phyloP scores from a whole-genome alignment of 2,888 invertebrate genomes.

The Polymixis flavicincta region DNA sequence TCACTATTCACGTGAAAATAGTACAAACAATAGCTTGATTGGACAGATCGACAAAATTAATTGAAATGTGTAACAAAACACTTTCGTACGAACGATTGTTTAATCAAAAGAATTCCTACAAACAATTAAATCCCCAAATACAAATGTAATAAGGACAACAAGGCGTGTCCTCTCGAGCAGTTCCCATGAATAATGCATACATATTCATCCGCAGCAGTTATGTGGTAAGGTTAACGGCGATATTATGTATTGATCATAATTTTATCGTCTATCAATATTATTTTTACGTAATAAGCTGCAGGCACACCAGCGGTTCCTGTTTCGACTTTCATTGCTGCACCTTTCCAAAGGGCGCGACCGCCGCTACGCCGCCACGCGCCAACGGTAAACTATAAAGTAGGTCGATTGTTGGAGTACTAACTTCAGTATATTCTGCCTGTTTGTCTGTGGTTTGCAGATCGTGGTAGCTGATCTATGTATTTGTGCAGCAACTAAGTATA shows the following conservation, averaged over 20 bases:
- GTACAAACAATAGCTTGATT: neutral
- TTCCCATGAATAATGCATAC: conserved; percentile 31
- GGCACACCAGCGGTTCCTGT: neutral
- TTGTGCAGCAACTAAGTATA: neutral
- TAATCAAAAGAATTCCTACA: neutral
- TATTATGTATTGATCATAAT: conserved; percentile 25
- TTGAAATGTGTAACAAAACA: neutral
- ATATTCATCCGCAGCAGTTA: neutral
- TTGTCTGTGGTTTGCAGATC: neutral
- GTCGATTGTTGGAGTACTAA: neutral
- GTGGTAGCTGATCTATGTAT: neutral
- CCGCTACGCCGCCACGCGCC: no score
- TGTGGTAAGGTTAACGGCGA: conserved; percentile 22
- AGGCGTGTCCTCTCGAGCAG: neutral
- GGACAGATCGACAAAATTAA: neutral
- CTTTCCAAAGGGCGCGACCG: neutral
- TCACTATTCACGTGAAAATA: neutral
- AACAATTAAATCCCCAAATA: neutral
- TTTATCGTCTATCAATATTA: conserved; percentile 7
- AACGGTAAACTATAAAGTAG: neutral
- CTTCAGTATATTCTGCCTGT: neutral
- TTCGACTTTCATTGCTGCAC: conserved; percentile 13
- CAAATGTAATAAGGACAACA: neutral
- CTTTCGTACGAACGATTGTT: no score
- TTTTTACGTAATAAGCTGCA: conserved; percentile 16